These are phyloP conservation scores for Xiphias gladius DNA, from an alignment of 2,113 vertebrate genomes.

Conservation along the genomic window DNA sequence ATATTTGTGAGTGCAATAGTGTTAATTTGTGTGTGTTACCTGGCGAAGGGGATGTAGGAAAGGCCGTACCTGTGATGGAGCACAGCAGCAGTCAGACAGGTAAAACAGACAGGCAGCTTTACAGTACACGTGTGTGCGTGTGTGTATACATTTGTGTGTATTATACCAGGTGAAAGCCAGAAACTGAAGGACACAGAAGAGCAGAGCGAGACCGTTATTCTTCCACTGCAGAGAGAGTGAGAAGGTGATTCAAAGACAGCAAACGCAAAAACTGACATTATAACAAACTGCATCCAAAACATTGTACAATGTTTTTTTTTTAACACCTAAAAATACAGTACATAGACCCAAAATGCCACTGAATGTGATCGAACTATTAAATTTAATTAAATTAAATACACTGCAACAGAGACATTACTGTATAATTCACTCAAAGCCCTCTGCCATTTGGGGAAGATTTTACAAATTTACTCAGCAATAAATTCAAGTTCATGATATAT, in stretches of 20 bases:
- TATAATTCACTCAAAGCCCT: not conserved
- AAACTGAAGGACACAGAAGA: conserved; percentile 93
- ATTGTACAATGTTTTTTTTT: too few relatives aligned
- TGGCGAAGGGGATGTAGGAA: conserved; percentile 77
- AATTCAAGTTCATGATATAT: too few relatives aligned
- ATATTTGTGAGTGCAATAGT: not conserved
- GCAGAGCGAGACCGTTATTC: conserved; percentile 86
- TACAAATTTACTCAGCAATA: too few relatives aligned
- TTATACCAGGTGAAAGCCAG: conserved; percentile 92
- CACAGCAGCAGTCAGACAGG: conserved; percentile 28
- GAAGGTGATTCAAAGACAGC: too few relatives aligned
- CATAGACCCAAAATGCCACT: too few relatives aligned
- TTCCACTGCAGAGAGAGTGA: conserved; percentile 82
- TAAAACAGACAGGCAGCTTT: not conserved
- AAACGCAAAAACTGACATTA: too few relatives aligned
- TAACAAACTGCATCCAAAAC: too few relatives aligned
- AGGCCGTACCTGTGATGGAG: conserved; percentile 72
- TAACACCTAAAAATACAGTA: too few relatives aligned
- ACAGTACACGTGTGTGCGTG: conserved; percentile 1
- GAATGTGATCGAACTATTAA: too few relatives aligned
- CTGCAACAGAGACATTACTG: too few relatives aligned
- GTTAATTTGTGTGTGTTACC: conserved; percentile 53
- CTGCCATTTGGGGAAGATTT: too few relatives aligned
- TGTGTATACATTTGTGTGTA: conserved; percentile 30
- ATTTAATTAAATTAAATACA: too few relatives aligned